Conservation (phyloP, 1,140 invertebrate genomes). For the Panulirus ornatus region DNA sequence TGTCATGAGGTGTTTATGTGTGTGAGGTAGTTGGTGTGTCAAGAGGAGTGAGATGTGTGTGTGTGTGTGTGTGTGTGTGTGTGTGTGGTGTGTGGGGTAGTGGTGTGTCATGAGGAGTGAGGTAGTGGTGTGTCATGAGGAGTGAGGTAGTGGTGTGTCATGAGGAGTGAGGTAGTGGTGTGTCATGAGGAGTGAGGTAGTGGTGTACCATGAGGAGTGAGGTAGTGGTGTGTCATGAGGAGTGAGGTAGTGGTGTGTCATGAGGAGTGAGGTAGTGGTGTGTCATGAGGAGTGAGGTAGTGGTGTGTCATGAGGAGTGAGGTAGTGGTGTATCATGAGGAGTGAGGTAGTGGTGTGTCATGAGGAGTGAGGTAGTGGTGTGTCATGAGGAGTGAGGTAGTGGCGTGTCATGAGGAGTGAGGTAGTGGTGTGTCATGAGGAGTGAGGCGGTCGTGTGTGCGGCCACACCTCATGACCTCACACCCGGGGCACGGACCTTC, state of each 20-base stretch:
- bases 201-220: not conserved
- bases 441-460: not conserved
- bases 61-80: too few relatives aligned
- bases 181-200: too few relatives aligned
- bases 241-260: not conserved
- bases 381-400: too few relatives aligned
- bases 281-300: too few relatives aligned
- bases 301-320: not conserved
- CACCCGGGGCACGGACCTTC: not conserved
- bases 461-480: not conserved
- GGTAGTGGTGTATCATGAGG: not conserved
- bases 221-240: not conserved
- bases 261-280: not conserved
- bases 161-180: not conserved
- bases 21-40: too few relatives aligned
- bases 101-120: not conserved
- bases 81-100: not conserved
- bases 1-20: too few relatives aligned
- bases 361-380: not conserved
- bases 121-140: not conserved
- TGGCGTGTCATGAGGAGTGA: not conserved
- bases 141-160: not conserved
- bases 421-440: not conserved
- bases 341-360: not conserved
- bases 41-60: too few relatives aligned